Percentiles rank a stretch among this genome's conserved stretches.
phyloP scores from a whole-genome alignment of 1,140 invertebrate genomes.

The Pogonus chalceus region DNA sequence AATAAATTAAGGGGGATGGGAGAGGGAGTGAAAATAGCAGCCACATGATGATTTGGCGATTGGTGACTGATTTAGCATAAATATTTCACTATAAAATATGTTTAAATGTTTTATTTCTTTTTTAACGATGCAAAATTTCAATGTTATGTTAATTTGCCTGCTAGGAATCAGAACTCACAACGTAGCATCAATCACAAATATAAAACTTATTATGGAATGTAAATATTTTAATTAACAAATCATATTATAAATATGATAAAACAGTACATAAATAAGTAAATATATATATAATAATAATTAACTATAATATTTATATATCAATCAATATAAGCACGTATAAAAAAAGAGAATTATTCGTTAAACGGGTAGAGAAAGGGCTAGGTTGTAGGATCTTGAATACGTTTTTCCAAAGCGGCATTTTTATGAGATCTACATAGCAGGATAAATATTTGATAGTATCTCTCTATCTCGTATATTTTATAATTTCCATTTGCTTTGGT shows the following conservation, averaged over 20 bases:
- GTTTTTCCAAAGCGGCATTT: too few species aligned
- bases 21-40: slow-evolving; percentile 15
- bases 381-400: too few species aligned
- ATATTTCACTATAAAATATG: slow-evolving; percentile 11
- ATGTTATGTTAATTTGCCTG: not conserved
- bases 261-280: not conserved
- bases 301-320: not conserved
- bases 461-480: too few species aligned
- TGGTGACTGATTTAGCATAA: not conserved
- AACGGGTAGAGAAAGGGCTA: too few species aligned
- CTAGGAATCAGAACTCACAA: not conserved
- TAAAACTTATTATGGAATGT: slow-evolving; percentile 2
- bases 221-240: slow-evolving; percentile 7
- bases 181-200: not conserved
- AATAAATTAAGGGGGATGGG: slow-evolving; percentile 31
- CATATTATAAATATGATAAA: too few species aligned
- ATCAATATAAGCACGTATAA: slow-evolving; percentile 1
- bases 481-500: too few species aligned
- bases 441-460: too few species aligned
- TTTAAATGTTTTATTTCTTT: slow-evolving; percentile 15
- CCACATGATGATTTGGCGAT: not conserved
- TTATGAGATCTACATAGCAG: too few species aligned
- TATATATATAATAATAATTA: not conserved
- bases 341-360: slow-evolving; percentile 5
- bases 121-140: slow-evolving; percentile 14